Percentiles rank a stretch among this genome's conserved stretches.
These are phyloP conservation scores for Megalurothrips usitatus DNA, from an alignment of 2,888 invertebrate species.

Conservation along the genomic window DNA sequence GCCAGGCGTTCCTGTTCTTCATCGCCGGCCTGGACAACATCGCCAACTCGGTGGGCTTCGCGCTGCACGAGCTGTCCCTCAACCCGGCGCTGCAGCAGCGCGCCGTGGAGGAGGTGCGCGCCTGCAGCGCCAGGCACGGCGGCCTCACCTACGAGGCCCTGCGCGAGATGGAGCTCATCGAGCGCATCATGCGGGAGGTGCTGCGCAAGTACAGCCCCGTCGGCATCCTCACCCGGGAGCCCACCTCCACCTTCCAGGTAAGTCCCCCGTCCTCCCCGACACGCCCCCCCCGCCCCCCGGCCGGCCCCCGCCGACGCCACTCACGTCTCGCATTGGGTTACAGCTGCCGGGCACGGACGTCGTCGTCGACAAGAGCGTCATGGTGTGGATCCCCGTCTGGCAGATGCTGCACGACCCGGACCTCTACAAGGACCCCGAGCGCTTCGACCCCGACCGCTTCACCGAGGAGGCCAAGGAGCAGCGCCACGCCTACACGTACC, in stretches of 20 bases:
- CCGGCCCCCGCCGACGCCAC: not conserved
- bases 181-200: constrained; percentile 35
- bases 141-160: constrained; percentile 45
- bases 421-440: not conserved
- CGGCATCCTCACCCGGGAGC: not conserved
- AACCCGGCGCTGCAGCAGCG: constrained; percentile 44
- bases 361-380: not conserved
- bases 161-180: constrained; percentile 46
- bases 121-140: constrained; percentile 40
- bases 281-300: not conserved
- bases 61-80: constrained; percentile 44
- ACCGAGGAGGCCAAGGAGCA: constrained; percentile 13
- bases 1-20: constrained; percentile 33
- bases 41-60: constrained; percentile 45
- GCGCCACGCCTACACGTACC: not conserved
- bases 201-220: not conserved
- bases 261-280: not conserved
- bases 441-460: constrained; percentile 21
- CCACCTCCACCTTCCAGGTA: not conserved
- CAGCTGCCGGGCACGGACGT: not conserved
- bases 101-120: constrained; percentile 43
- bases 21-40: constrained; percentile 36
- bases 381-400: constrained; percentile 3
- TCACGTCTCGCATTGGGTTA: not conserved
- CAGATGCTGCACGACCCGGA: constrained; percentile 6